Evolutionary conservation across 2,888 invertebrate species (phyloP).

Genomic region (Ectobius pallidus): DNA sequence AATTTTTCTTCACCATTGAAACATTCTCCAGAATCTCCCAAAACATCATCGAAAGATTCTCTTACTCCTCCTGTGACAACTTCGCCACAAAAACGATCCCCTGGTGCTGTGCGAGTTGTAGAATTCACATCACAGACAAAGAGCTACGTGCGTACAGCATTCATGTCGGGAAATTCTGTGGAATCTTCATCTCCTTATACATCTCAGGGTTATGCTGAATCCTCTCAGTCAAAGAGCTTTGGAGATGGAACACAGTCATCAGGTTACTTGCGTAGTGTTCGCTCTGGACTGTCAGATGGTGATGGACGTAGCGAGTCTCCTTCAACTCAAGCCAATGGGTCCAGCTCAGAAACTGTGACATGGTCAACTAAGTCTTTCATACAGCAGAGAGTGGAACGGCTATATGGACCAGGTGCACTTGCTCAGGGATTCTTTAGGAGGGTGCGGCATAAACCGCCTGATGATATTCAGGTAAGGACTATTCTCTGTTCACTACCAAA

Average conservation of each 20-base stretch:
- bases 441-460: slow-evolving; percentile 49
- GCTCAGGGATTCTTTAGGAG: slow-evolving; percentile 84
- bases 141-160: slow-evolving; percentile 40
- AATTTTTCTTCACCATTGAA: slow-evolving; percentile 5
- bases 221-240: background rate
- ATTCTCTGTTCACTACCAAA: too few species aligned
- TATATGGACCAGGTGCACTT: slow-evolving; percentile 86
- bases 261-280: background rate
- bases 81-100: slow-evolving; percentile 36
- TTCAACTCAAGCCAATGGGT: background rate
- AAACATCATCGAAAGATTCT: slow-evolving; percentile 28
- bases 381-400: slow-evolving; percentile 84
- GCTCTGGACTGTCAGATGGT: background rate
- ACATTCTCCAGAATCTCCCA: slow-evolving; percentile 31
- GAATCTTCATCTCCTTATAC: background rate
- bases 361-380: slow-evolving; percentile 68
- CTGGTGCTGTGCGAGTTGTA: slow-evolving; percentile 42
- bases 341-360: background rate
- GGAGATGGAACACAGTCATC: slow-evolving; percentile 3
- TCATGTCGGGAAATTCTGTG: slow-evolving; percentile 1
- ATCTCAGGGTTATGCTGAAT: slow-evolving; percentile 11
- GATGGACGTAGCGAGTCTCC: background rate
- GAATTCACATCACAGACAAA: slow-evolving; percentile 43
- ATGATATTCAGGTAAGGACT: slow-evolving; percentile 26
- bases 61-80: slow-evolving; percentile 21